Conservation (phyloP, 2,888 invertebrate genomes). For the Tenthredo scrophulariae region DNA sequence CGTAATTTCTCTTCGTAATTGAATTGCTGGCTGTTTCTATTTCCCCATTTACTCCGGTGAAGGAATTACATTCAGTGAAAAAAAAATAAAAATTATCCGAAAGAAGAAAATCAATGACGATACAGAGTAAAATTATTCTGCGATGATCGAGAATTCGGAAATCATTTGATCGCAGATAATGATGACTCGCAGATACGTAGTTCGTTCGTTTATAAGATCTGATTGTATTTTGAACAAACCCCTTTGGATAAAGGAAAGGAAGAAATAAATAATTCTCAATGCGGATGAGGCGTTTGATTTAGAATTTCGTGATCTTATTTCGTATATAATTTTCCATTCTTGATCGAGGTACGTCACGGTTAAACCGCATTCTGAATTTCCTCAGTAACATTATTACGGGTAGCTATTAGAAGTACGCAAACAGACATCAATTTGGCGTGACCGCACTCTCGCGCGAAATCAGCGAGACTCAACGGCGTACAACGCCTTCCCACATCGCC, state of each 20-base stretch:
- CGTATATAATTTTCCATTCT: neutral
- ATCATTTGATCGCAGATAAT: neutral
- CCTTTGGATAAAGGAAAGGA: neutral
- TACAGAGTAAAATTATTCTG: neutral
- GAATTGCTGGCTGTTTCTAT: slow-evolving; percentile 36
- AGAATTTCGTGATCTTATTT: neutral
- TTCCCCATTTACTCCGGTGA: slow-evolving; percentile 1
- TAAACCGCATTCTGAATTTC: slow-evolving; percentile 30
- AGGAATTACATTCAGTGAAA: neutral
- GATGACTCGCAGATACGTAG: neutral
- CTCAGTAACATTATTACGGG: slow-evolving; percentile 40
- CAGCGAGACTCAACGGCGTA: slow-evolving; percentile 33
- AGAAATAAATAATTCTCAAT: too few relatives aligned
- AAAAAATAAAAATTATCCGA: neutral
- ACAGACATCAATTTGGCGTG: slow-evolving; percentile 52
- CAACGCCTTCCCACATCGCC: slow-evolving; percentile 4
- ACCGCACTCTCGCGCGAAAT: slow-evolving; percentile 49
- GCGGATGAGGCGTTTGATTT: neutral
- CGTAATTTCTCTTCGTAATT: slow-evolving; percentile 37
- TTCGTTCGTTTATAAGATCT: neutral
- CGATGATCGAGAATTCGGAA: neutral
- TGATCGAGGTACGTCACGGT: neutral
- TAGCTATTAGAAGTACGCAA: slow-evolving; percentile 47
- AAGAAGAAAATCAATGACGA: neutral
- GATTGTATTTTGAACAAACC: neutral